Percentiles rank a stretch among this genome's conserved stretches.
These are phyloP conservation scores for Hylaeus volcanicus DNA, from an alignment of 1,140 invertebrate species.

Conservation along the genomic window DNA sequence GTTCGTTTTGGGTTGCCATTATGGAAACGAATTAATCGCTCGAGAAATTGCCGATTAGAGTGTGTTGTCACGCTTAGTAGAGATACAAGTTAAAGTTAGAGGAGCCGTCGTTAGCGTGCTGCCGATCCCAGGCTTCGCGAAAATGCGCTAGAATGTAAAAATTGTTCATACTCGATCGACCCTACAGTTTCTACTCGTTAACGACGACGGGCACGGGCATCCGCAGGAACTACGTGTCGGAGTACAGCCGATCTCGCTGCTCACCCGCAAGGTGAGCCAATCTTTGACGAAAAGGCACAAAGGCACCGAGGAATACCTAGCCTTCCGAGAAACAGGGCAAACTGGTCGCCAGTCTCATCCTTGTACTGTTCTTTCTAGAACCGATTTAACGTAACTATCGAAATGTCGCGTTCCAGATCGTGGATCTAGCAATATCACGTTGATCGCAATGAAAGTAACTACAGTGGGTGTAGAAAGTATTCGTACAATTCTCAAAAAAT, in stretches of 20 bases:
- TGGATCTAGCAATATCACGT: no score
- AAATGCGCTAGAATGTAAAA: conserved; percentile 23
- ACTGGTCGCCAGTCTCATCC: no score
- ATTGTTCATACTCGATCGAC: conserved; percentile 54
- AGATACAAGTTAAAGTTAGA: not conserved
- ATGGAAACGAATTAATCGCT: not conserved
- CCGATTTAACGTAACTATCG: no score
- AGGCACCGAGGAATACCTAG: not conserved
- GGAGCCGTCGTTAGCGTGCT: conserved; percentile 13
- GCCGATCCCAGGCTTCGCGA: conserved; percentile 31
- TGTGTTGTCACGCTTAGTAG: no score
- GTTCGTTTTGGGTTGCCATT: no score
- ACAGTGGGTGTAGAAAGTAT: no score
- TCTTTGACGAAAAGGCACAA: conserved; percentile 3
- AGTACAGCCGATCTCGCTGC: conserved; percentile 60
- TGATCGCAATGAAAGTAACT: no score
- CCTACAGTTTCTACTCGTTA: conserved; percentile 61
- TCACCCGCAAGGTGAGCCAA: conserved; percentile 70
- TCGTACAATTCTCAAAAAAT: no score
- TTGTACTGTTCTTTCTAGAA: no score
- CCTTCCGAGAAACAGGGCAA: no score
- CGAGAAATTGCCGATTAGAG: not conserved
- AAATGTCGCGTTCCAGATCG: no score
- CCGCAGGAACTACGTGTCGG: conserved; percentile 59
- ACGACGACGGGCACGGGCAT: conserved; percentile 49